Evolutionary conservation across 2,888 invertebrate genomes (phyloP).

Genomic region (Temnothorax ravouxi): DNA sequence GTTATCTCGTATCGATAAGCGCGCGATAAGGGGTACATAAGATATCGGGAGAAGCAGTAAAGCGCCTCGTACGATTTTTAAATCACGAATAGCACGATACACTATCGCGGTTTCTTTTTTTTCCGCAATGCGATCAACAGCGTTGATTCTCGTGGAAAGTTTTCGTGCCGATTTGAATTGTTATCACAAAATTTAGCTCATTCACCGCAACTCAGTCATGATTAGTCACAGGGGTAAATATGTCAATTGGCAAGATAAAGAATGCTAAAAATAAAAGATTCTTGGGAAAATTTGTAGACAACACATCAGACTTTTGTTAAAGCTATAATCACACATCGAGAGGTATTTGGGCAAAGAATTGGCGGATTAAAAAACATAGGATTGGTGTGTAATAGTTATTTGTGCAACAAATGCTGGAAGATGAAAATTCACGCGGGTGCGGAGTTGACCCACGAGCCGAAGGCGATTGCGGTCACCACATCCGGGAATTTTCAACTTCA

Average conservation of each 20-base stretch:
- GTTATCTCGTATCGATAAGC: slow-evolving; percentile 68
- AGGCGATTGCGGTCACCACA: no score
- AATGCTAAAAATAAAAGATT: slow-evolving; percentile 5
- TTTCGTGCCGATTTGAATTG: slow-evolving; percentile 15
- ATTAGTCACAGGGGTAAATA: neutral
- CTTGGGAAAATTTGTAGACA: neutral
- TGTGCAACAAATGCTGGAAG: no score
- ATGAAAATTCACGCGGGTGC: no score
- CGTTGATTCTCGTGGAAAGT: slow-evolving; percentile 34
- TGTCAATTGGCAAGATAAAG: slow-evolving; percentile 16
- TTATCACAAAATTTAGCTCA: neutral
- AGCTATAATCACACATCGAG: neutral
- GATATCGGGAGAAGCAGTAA: slow-evolving; percentile 34
- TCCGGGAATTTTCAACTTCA: no score
- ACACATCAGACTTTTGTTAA: neutral
- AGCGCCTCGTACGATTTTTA: slow-evolving; percentile 38
- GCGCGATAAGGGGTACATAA: slow-evolving; percentile 55
- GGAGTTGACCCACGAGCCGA: no score
- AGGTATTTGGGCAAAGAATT: neutral
- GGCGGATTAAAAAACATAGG: neutral
- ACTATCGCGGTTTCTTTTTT: slow-evolving; percentile 19
- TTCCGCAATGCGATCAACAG: neutral
- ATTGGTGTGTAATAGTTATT: no score
- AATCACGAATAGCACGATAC: slow-evolving; percentile 31
- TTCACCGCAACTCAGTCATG: neutral